Percentiles rank a stretch among this genome's conserved stretches.
These are phyloP conservation scores for Microcebus ravelobensis DNA, from an alignment of 2,113 vertebrate species.

Conservation along the genomic window DNA sequence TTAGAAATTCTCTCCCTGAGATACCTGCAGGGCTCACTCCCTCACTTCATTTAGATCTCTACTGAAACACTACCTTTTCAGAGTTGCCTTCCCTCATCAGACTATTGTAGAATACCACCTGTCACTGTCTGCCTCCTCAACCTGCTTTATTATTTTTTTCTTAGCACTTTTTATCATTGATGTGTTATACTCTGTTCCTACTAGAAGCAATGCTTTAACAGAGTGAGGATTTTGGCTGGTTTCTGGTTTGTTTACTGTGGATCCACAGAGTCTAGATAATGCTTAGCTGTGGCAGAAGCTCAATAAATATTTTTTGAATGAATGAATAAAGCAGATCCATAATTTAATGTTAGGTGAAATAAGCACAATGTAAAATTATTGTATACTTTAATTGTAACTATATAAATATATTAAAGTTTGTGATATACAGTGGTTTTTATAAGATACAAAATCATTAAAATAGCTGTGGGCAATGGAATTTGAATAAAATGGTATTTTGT, in stretches of 20 bases:
- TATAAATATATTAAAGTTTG: not conserved
- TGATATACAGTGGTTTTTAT: not conserved
- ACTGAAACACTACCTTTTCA: not conserved
- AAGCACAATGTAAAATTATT: not conserved
- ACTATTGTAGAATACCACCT: conserved; percentile 6
- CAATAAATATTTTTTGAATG: conserved; percentile 15
- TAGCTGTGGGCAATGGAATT: not conserved
- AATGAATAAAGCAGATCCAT: not conserved
- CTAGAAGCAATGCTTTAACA: not conserved
- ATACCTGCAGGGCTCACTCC: not conserved
- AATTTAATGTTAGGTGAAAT: conserved; percentile 17
- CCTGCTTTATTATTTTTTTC: not conserved
- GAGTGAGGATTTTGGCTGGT: not conserved
- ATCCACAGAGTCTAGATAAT: not conserved
- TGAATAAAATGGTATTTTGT: conserved; percentile 22
- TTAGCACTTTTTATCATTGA: not conserved
- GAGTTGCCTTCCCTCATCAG: not conserved
- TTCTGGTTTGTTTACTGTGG: not conserved
- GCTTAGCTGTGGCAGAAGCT: not conserved
- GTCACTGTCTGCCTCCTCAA: not conserved
- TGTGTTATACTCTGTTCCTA: not conserved
- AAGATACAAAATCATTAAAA: conserved; percentile 24
- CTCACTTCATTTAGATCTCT: not conserved
- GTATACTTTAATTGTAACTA: not conserved
- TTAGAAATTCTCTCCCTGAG: not conserved